Conservation (phyloP, 2,113 vertebrate species). For the Anser cygnoides region DNA sequence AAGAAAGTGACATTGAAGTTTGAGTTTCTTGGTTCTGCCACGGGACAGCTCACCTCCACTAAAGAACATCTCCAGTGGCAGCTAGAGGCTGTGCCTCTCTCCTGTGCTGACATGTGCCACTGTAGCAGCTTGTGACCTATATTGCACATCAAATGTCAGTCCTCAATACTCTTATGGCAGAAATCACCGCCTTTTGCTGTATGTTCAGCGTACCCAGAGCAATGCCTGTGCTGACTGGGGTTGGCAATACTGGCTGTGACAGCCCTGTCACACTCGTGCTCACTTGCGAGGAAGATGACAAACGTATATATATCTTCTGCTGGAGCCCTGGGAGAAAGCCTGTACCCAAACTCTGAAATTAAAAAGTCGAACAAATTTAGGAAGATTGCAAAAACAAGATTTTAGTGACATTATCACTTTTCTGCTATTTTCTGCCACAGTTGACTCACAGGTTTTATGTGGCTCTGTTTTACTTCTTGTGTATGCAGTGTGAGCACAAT, state of each 20-base stretch:
- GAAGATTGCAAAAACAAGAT: background rate
- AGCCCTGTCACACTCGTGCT: background rate
- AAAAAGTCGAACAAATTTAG: background rate
- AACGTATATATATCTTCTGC: background rate
- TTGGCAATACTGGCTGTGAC: background rate
- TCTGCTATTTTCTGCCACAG: background rate
- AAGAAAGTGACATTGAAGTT: background rate
- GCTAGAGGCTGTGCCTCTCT: background rate
- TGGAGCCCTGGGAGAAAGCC: background rate
- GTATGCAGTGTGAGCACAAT: background rate
- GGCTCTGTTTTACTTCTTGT: background rate
- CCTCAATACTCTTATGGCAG: background rate
- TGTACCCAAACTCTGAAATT: background rate
- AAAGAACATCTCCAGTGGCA: background rate
- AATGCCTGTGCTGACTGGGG: background rate
- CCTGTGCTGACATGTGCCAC: background rate
- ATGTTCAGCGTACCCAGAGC: background rate
- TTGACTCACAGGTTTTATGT: background rate
- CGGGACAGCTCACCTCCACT: background rate
- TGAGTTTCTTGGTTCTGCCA: background rate
- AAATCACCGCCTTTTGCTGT: background rate
- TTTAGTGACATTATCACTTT: background rate
- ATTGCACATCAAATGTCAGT: rapidly evolving
- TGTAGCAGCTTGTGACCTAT: background rate
- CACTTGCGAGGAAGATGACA: background rate